Conservation (phyloP, 2,113 vertebrate species). For the Sterrhoptilus dennistouni region DNA sequence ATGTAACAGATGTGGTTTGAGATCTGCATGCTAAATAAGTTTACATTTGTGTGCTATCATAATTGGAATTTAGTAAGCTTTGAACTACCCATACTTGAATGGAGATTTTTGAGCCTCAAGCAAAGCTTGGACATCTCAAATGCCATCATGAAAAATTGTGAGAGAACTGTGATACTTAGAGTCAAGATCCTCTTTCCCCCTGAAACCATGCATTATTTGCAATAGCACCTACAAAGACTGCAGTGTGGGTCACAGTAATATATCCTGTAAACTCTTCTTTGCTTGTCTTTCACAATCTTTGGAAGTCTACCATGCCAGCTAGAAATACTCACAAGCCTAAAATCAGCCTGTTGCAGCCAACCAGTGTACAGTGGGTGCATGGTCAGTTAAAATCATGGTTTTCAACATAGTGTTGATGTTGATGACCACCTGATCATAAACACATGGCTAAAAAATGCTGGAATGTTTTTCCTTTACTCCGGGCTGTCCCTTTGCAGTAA, state of each 20-base stretch:
- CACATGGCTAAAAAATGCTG: neutral
- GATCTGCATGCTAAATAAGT: slow-evolving; percentile 2
- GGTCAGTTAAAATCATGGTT: neutral
- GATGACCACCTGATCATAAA: neutral
- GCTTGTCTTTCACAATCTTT: neutral
- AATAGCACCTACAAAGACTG: neutral
- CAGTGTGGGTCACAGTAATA: fast-evolving
- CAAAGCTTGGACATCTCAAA: neutral
- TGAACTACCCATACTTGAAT: neutral
- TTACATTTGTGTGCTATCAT: neutral
- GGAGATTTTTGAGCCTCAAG: neutral
- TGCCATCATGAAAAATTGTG: neutral
- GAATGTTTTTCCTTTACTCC: neutral
- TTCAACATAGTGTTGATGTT: fast-evolving
- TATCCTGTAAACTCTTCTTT: neutral
- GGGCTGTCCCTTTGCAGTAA: neutral
- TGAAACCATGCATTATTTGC: neutral
- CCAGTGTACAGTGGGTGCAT: neutral
- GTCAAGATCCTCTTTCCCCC: neutral
- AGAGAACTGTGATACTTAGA: neutral
- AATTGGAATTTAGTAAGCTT: slow-evolving; percentile 31
- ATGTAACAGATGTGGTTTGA: neutral
- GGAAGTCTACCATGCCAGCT: neutral
- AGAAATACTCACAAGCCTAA: neutral
- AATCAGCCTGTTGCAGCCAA: neutral